Base-by-base conservation (phyloP, 1,140 invertebrate species). In the Phortica variegata region DNA sequence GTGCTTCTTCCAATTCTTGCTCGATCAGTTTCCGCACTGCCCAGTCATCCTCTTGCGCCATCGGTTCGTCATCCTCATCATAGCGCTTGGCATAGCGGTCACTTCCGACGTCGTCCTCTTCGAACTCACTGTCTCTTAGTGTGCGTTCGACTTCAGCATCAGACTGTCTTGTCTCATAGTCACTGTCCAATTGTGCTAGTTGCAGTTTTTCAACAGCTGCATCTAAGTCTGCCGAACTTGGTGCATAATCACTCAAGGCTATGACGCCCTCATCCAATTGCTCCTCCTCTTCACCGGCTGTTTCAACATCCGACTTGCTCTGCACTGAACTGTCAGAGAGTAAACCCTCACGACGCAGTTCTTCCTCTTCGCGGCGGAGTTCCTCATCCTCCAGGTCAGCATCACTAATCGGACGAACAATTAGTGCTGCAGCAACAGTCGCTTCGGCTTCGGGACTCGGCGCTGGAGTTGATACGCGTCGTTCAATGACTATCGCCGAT, bases 401-500 rank as follows among this genome's bases (percentile, higher is more conserved):
- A 6, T 72, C 69, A 55, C 77, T 76, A 7, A 77, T 73, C n/a
- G 77, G 77, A n/a, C 65, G 59, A 16, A 83, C 81, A 13, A 80
- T 82, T n/a, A 83, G 61, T 3, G 80, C 78, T 3, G 82, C 82
- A 68, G 80, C 79, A 52, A 83, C 69, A 23, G 79, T 78, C 43
- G 80, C 77, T 15, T 63, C 70, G 13, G 59, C 58, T 5, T 54
- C 54, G 12, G 44, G 76, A 34, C 78, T 80, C 50, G 79, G 71
- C 4, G 80, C 80, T 7, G 70, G 80, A n/a, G 81, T 82, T 53
- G 80, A 76, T 2, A 81, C 80, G 3, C 80, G 74, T 58, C 78
- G 75, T 60, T 84, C 81, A 4, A 83, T 79, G 21, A 83, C 66
- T 46, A 83, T 80, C n/a, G 81, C 82, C 7, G 81, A 81, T 6